Percentiles rank a stretch among this genome's conserved stretches.
phyloP scores from a whole-genome alignment of 2,113 vertebrate genomes.

The Sporophila hypoxantha region DNA sequence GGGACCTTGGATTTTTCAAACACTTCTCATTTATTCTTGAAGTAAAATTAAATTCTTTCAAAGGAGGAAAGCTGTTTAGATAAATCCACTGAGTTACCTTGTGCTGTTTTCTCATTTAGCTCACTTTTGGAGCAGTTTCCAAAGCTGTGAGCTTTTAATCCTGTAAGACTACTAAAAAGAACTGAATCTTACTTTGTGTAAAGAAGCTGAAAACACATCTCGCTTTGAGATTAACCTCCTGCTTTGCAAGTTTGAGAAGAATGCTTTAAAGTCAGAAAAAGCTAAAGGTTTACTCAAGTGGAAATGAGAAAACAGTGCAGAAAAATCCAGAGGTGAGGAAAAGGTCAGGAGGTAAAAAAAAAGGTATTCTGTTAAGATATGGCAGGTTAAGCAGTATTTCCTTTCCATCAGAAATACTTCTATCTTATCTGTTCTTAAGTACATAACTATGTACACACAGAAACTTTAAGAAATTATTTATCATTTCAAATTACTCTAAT shows the following conservation, averaged over 20 bases:
- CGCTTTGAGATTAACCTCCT: neutral
- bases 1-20: neutral
- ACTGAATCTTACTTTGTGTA: neutral
- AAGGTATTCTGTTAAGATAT: neutral
- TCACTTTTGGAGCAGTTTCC: conserved; percentile 1
- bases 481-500: neutral
- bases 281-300: neutral
- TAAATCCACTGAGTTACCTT: neutral
- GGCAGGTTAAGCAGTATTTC: neutral
- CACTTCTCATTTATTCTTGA: neutral
- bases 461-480: neutral
- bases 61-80: conserved; percentile 16
- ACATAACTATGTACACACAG: neutral
- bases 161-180: neutral
- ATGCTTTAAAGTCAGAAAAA: neutral
- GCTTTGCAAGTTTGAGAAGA: neutral
- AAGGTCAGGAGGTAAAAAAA: neutral
- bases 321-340: neutral
- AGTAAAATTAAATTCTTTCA: conserved; percentile 40
- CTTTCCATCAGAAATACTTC: neutral
- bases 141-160: conserved; percentile 13
- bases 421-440: neutral
- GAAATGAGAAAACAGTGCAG: neutral
- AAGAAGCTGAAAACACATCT: neutral
- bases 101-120: neutral